Evolutionary conservation across 2,888 invertebrate genomes (phyloP).

Genomic region (Hymenopus coronatus): DNA sequence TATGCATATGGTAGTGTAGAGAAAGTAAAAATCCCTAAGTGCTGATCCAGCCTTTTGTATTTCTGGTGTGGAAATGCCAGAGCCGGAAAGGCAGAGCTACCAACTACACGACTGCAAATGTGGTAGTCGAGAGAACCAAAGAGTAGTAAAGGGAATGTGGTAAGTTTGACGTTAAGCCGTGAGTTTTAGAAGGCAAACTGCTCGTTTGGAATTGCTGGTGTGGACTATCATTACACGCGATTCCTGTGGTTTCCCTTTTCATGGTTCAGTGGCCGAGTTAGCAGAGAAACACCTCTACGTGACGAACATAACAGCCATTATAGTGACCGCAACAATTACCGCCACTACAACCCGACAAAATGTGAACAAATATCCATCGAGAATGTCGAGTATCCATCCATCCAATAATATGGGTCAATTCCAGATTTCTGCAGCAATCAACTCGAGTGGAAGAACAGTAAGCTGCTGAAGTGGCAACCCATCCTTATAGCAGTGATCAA

Average conservation of each 20-base stretch:
- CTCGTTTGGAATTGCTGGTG: background rate
- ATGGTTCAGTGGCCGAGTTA: background rate
- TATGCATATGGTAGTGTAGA: too few relatives aligned
- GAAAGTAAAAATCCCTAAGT: too few relatives aligned
- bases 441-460: background rate
- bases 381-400: background rate
- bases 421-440: background rate
- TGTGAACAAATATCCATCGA: background rate
- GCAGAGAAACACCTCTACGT: background rate
- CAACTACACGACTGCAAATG: too few relatives aligned
- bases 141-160: too few relatives aligned
- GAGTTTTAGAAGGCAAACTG: background rate
- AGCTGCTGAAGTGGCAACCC: too few relatives aligned
- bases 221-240: background rate
- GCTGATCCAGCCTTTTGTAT: too few relatives aligned
- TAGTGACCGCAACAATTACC: background rate
- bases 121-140: too few relatives aligned
- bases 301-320: background rate
- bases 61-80: too few relatives aligned
- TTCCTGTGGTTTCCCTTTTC: background rate
- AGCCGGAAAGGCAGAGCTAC: too few relatives aligned
- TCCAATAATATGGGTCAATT: background rate
- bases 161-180: background rate
- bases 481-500: too few relatives aligned
- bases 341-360: background rate